phyloP scores from a whole-genome alignment of 1,140 invertebrate species.

The Drosophila takahashii region DNA sequence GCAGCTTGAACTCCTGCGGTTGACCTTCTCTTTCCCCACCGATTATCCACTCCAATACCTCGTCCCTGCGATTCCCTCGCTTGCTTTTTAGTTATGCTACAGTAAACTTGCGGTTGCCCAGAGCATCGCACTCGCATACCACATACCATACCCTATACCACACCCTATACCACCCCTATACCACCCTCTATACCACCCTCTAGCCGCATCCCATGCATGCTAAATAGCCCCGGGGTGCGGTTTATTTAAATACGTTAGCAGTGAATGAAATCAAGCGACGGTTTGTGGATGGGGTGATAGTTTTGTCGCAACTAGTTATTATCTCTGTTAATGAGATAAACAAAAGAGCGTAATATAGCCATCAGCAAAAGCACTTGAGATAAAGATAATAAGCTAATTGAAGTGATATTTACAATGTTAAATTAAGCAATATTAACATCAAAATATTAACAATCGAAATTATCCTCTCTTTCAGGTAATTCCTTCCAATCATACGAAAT shows the following conservation, averaged over 20 bases:
- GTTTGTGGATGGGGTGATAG: too few species aligned
- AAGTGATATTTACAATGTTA: too few species aligned
- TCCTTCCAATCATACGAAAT: background rate
- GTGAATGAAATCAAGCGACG: conserved; percentile 37
- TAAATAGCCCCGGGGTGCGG: conserved; percentile 25
- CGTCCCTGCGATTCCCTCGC: background rate
- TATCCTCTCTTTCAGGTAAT: conserved; percentile 60
- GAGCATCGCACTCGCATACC: conserved; percentile 3
- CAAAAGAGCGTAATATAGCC: background rate
- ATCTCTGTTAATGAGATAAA: background rate
- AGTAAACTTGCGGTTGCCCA: conserved; percentile 45
- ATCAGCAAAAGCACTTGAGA: background rate
- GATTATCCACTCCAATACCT: conserved; percentile 15
- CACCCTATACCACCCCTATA: background rate
- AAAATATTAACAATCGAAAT: background rate
- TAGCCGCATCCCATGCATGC: conserved; percentile 10
- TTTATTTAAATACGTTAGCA: conserved; percentile 33
- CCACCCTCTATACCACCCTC: too few species aligned
- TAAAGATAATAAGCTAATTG: background rate
- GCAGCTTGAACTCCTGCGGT: conserved; percentile 41
- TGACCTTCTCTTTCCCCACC: conserved; percentile 5
- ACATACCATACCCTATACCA: background rate
- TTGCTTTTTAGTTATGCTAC: conserved; percentile 30
- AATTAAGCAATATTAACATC: too few species aligned
- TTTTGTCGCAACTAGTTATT: background rate